Evolutionary conservation across 2,888 invertebrate species (phyloP), one percentile per base, ranked within the genome.

Genomic region (Diaphora mendica): DNA sequence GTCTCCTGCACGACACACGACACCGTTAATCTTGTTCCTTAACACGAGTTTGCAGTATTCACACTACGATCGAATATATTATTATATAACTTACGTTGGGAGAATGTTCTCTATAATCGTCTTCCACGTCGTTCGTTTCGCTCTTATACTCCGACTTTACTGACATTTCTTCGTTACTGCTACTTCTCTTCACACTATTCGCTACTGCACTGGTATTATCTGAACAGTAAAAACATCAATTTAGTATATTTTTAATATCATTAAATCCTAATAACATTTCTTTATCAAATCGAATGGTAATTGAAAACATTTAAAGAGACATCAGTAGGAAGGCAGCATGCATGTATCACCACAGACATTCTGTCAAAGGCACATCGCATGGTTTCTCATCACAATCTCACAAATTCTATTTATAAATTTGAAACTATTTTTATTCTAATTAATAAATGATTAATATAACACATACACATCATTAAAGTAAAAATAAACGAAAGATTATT

Each of bases 251-350:
- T 2, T 11, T 3, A 48, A 5, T 7, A 35, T 39, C 11, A 9
- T 35, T 0, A 39, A 39, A 39, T 11, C 39, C 11, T 9, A 39
- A 39, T 3, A 4, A 35, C 35, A 35, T 35, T 35, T 35, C 5
- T 35, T 35, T 4, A 35, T 35, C 35, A 35, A 13, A 51, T 23
- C 51, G 2, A 55, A 55, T 3, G 0, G n/a, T n/a, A 3, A 55
- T 23, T 51, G 23, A 42, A 48, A 55, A 55, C 13, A 33, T n/a
- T 13, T 35, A 48, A 48, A 62, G 84, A 87, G 86, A 86, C 86
- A 74, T 93, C 92, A 93, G 92, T 87, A 93, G 92, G 93, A 93
- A 92, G 92, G 92, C 92, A 93, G 92, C 93, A 93, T 92, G 92
- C 93, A 85, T 87, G 88, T 91, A 92, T 91, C 93, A 90, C 87